Evolutionary conservation across 2,113 vertebrate genomes (phyloP).

Genomic region (Gavia stellata): DNA sequence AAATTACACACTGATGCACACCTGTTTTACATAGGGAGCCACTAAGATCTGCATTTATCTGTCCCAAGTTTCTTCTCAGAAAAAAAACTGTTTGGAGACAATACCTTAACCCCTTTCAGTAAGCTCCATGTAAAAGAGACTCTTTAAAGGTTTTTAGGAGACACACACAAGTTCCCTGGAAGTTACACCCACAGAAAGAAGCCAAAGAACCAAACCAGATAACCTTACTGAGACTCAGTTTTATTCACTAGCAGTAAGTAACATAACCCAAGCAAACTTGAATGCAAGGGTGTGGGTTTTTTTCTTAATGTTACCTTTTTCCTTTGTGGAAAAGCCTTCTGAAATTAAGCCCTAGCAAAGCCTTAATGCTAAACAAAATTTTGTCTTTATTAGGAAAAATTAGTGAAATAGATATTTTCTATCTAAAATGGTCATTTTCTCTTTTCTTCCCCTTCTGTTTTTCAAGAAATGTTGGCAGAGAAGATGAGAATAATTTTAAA

Average conservation of each 20-base stretch:
- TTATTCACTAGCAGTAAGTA: not conserved
- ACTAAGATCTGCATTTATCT: not conserved
- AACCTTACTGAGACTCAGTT: not conserved
- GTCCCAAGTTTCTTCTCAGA: not conserved
- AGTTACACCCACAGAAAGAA: not conserved
- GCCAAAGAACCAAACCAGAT: not conserved
- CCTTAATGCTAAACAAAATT: not conserved
- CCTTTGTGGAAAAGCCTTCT: not conserved
- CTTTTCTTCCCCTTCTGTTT: not conserved
- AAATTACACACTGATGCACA: constrained; percentile 54
- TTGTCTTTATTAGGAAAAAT: not conserved
- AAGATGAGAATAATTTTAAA: not conserved
- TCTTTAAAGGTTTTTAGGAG: not conserved
- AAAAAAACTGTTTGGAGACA: not conserved
- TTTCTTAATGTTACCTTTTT: not conserved
- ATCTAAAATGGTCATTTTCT: rapidly evolving
- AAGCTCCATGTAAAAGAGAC: not conserved
- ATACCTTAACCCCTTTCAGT: not conserved
- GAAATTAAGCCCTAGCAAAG: not conserved
- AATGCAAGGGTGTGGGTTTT: rapidly evolving
- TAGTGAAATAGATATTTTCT: not conserved
- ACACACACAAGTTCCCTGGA: not conserved
- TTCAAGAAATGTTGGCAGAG: not conserved
- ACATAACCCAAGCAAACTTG: not conserved
- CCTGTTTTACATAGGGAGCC: constrained; percentile 26